phyloP scores from a whole-genome alignment of 2,888 invertebrate genomes.

The Falcaria lacertinaria region DNA sequence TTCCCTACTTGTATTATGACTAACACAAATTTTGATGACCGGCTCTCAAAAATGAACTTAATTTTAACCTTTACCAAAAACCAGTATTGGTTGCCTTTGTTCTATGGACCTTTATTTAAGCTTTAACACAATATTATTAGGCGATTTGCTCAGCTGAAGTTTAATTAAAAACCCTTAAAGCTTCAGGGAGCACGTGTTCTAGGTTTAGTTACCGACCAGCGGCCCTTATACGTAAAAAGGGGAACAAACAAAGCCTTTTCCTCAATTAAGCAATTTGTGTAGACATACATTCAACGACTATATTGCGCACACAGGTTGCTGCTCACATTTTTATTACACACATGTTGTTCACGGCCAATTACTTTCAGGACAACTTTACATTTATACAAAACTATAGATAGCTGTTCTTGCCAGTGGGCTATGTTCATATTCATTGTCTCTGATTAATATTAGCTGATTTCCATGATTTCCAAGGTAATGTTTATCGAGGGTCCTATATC shows the following conservation, averaged over 20 bases:
- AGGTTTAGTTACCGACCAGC: slow-evolving; percentile 22
- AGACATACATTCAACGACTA: slow-evolving; percentile 45
- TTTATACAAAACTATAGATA: too few species aligned
- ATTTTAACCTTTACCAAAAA: background rate
- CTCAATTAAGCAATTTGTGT: slow-evolving; percentile 58
- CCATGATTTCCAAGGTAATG: too few species aligned
- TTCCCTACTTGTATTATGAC: too few species aligned
- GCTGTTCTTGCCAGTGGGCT: too few species aligned
- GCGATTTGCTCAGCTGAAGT: background rate
- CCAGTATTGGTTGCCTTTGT: background rate
- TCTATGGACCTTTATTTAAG: background rate
- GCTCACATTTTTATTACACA: too few species aligned
- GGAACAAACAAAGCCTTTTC: slow-evolving; percentile 50
- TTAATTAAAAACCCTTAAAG: slow-evolving; percentile 26
- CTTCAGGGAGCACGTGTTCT: slow-evolving; percentile 14
- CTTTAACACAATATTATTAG: background rate
- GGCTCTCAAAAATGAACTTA: too few species aligned
- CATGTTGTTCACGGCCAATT: too few species aligned
- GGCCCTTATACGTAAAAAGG: slow-evolving; percentile 33
- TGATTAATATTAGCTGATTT: too few species aligned
- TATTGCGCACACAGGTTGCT: slow-evolving; percentile 35
- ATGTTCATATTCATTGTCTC: too few species aligned
- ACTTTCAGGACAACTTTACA: too few species aligned
- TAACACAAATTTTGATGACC: too few species aligned
- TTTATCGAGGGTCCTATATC: too few species aligned